A percentile compares a stretch with the other conserved stretches of the same genome.
These are phyloP conservation scores for Limonius californicus DNA, from an alignment of 1,140 invertebrate genomes.

Conservation along the genomic window DNA sequence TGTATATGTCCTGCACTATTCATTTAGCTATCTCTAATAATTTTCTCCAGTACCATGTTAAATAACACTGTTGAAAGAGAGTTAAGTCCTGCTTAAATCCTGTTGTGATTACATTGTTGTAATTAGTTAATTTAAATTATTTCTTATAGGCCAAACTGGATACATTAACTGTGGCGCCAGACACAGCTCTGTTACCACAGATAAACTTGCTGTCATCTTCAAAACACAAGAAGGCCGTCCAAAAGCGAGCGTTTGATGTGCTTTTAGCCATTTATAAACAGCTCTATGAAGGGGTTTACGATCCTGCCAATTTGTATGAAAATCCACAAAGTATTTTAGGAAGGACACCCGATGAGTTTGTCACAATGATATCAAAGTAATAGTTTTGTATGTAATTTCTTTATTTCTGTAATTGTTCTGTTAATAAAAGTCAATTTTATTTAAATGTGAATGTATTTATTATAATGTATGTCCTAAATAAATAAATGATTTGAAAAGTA, in stretches of 20 bases:
- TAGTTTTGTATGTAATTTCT: background rate
- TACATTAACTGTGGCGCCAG: slow-evolving; percentile 71
- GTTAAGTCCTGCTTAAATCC: no score
- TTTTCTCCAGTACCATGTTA: no score
- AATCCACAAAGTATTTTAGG: slow-evolving; percentile 67
- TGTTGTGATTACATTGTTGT: slow-evolving; percentile 24
- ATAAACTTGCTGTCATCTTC: slow-evolving; percentile 77
- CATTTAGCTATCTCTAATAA: no score
- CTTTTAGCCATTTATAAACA: slow-evolving; percentile 86
- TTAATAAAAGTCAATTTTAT: background rate
- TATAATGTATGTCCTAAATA: no score
- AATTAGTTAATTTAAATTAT: no score
- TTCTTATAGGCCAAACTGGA: slow-evolving; percentile 70
- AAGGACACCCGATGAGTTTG: slow-evolving; percentile 72
- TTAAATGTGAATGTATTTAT: no score
- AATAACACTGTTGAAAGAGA: no score
- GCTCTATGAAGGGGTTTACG: slow-evolving; percentile 74
- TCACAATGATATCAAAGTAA: slow-evolving; percentile 44
- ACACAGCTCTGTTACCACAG: slow-evolving; percentile 79
- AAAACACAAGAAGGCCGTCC: slow-evolving; percentile 68
- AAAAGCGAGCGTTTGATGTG: slow-evolving; percentile 79
- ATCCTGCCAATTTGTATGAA: slow-evolving; percentile 73
- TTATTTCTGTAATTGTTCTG: background rate
- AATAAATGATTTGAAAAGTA: no score
- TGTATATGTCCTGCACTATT: no score